A percentile compares a stretch with the other conserved stretches of the same genome.
Conservation (phyloP, 2,113 vertebrate genomes). For the Glareola pratincola region DNA sequence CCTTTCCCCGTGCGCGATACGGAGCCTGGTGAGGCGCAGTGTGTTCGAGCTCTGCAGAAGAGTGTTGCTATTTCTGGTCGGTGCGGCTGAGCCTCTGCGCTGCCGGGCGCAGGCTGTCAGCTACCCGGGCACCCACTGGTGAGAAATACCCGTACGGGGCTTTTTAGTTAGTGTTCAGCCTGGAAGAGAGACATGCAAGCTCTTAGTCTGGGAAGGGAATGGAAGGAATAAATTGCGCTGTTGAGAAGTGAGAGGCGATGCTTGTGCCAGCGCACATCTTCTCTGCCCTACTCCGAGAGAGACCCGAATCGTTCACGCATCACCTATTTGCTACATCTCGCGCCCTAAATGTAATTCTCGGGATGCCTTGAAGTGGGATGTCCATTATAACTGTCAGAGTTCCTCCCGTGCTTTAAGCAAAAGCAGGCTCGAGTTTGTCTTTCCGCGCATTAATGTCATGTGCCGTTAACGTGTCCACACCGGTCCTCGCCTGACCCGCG, state of each 20-base stretch:
- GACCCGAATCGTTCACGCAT: not conserved
- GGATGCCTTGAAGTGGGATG: not conserved
- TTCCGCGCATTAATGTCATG: not conserved
- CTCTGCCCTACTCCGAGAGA: not conserved
- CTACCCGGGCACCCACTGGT: rapidly evolving
- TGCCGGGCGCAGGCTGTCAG: not conserved
- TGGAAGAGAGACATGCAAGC: rapidly evolving
- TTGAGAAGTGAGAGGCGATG: not conserved
- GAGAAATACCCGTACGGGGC: rapidly evolving
- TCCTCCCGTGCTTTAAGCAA: not conserved
- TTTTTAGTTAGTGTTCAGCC: not conserved
- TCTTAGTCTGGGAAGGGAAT: rapidly evolving
- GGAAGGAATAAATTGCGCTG: not conserved
- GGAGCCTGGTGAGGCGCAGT: not conserved
- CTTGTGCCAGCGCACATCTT: not conserved
- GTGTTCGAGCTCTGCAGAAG: not conserved
- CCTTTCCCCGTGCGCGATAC: rapidly evolving
- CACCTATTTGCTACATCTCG: rapidly evolving
- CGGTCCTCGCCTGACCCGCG: rapidly evolving
- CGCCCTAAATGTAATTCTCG: rapidly evolving
- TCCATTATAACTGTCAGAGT: not conserved
- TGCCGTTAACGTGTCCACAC: rapidly evolving
- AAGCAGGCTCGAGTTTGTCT: not conserved
- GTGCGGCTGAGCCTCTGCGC: not conserved
- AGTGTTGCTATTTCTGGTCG: not conserved